Percentiles rank a stretch among this genome's conserved stretches.
Conservation (phyloP, 2,113 vertebrate species). For the Anguilla rostrata region DNA sequence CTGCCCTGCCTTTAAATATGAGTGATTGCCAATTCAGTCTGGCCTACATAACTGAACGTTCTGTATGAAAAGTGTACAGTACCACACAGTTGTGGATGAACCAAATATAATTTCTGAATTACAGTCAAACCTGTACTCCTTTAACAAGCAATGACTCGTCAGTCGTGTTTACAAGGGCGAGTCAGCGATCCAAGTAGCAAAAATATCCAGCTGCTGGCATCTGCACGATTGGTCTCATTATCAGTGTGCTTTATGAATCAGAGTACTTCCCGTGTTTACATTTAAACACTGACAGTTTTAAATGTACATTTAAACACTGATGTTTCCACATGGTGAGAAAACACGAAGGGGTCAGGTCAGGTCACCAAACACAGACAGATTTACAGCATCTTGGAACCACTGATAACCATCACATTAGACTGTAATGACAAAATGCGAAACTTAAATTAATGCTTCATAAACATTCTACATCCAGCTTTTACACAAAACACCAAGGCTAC, state of each 20-base stretch:
- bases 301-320: neutral
- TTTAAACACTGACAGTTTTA: neutral
- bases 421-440: neutral
- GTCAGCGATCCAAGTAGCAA: neutral
- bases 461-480: neutral
- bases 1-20: neutral
- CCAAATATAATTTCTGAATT: neutral
- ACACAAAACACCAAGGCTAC: neutral
- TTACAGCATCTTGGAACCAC: neutral
- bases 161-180: neutral
- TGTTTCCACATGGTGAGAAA: neutral
- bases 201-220: neutral
- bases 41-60: neutral
- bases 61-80: neutral
- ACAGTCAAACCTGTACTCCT: neutral
- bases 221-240: neutral
- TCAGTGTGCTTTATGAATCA: neutral
- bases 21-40: neutral
- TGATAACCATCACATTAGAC: neutral
- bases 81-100: neutral
- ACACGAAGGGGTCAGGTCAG: neutral
- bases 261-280: neutral
- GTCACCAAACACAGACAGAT: neutral
- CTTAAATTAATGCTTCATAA: neutral
- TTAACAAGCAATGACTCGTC: neutral